Conservation (phyloP, 2,888 invertebrate genomes). For the Onthophagus sagittarius region DNA sequence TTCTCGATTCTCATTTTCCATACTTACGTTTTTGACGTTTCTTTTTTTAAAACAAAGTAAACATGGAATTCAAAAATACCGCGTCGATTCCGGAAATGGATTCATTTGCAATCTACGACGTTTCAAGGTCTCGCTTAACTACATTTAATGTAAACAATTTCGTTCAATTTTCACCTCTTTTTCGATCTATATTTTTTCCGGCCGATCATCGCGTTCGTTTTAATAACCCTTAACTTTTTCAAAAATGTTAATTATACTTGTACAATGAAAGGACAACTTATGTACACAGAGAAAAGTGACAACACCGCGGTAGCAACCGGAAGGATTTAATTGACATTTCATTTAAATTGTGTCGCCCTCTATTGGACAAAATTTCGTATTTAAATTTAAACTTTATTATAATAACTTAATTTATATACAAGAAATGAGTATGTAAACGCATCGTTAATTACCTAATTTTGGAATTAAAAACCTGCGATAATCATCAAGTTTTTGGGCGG, state of each 20-base stretch:
- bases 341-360: conserved; percentile 16
- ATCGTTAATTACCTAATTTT: no score
- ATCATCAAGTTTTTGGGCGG: no score
- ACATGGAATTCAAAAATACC: conserved; percentile 35
- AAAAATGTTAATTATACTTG: background rate
- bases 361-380: conserved; percentile 1
- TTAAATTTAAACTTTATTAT: background rate
- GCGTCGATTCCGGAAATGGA: conserved; percentile 33
- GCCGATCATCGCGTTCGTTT: background rate
- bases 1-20: conserved; percentile 40
- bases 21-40: conserved; percentile 20
- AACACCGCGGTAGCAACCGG: conserved; percentile 44
- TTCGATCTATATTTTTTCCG: background rate
- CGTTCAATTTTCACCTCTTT: background rate
- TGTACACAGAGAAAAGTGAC: conserved; percentile 46
- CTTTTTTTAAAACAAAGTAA: background rate
- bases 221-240: background rate
- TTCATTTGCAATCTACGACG: conserved; percentile 42
- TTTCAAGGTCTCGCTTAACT: conserved; percentile 42
- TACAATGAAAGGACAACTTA: background rate
- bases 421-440: background rate
- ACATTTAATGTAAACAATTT: conserved; percentile 18
- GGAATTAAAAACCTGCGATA: no score
- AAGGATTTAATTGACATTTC: conserved; percentile 25
- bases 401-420: background rate